phyloP scores from a whole-genome alignment of 2,113 vertebrate genomes.

The Cynocephalus volans region DNA sequence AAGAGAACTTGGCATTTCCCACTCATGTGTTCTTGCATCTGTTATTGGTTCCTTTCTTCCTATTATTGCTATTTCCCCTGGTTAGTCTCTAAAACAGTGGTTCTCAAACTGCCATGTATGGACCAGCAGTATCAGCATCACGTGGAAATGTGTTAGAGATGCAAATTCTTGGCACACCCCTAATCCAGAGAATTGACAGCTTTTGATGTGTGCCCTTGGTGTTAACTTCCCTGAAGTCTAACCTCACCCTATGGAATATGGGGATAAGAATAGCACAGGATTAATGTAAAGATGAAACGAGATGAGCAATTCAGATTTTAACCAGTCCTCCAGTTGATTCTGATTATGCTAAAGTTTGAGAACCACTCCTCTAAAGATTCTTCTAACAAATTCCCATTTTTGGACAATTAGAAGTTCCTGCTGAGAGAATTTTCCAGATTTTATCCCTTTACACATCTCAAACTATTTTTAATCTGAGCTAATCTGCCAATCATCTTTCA shows the following conservation, averaged over 20 bases:
- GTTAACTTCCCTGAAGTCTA: background rate
- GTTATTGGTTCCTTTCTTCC: background rate
- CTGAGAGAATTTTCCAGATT: slow-evolving; percentile 28
- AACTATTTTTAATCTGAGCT: slow-evolving; percentile 60
- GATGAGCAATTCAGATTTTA: background rate
- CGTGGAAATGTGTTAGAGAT: background rate
- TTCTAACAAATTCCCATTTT: slow-evolving; percentile 55
- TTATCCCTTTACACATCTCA: slow-evolving; percentile 29
- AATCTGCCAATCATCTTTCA: slow-evolving; percentile 66
- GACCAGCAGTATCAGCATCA: background rate
- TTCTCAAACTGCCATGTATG: background rate
- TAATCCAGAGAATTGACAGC: too few species aligned
- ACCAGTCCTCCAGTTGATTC: background rate
- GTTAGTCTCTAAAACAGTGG: background rate
- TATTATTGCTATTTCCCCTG: background rate
- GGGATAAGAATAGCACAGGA: background rate
- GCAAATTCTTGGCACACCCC: background rate
- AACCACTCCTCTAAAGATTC: background rate
- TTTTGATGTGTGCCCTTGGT: background rate
- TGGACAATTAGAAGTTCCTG: slow-evolving; percentile 25
- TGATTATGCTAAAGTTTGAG: background rate
- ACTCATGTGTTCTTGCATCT: background rate
- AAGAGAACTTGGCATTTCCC: background rate
- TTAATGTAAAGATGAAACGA: background rate
- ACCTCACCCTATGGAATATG: background rate